Conservation (phyloP, 2,888 invertebrate species). For the Scotopteryx bipunctaria region DNA sequence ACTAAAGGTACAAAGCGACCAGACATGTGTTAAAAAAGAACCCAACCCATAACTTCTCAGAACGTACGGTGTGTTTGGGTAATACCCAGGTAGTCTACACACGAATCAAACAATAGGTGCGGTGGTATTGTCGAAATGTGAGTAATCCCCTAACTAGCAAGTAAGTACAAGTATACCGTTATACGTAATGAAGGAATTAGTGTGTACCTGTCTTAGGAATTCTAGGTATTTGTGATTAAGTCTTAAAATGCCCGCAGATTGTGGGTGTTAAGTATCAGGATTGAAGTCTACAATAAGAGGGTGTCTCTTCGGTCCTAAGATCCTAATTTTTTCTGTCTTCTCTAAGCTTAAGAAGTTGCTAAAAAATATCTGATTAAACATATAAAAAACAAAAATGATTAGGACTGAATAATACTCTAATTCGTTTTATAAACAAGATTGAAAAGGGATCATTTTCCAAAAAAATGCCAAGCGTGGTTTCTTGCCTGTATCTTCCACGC, state of each 20-base stretch:
- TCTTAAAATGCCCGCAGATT: too few relatives aligned
- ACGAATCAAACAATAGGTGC: slow-evolving; percentile 22
- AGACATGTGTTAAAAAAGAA: slow-evolving; percentile 15
- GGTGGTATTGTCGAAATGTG: not conserved
- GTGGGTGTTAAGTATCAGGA: too few relatives aligned
- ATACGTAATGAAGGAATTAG: slow-evolving; percentile 3
- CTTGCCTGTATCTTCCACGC: too few relatives aligned
- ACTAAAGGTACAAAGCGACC: not conserved
- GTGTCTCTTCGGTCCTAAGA: too few relatives aligned
- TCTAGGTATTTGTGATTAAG: not conserved
- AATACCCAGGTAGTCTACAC: slow-evolving; percentile 28
- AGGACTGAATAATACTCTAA: too few relatives aligned
- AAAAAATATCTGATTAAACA: not conserved
- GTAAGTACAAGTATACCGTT: slow-evolving; percentile 8
- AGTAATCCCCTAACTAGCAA: slow-evolving; percentile 7
- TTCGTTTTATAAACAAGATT: too few relatives aligned
- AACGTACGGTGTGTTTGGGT: slow-evolving; percentile 26
- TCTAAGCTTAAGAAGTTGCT: not conserved
- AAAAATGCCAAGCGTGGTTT: too few relatives aligned
- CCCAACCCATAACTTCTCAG: slow-evolving; percentile 13
- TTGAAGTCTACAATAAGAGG: too few relatives aligned
- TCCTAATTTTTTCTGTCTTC: too few relatives aligned
- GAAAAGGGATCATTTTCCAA: too few relatives aligned
- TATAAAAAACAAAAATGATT: not conserved
- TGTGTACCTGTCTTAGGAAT: not conserved